Conservation (phyloP, 2,113 vertebrate genomes). For the Corydoras maculifer region DNA sequence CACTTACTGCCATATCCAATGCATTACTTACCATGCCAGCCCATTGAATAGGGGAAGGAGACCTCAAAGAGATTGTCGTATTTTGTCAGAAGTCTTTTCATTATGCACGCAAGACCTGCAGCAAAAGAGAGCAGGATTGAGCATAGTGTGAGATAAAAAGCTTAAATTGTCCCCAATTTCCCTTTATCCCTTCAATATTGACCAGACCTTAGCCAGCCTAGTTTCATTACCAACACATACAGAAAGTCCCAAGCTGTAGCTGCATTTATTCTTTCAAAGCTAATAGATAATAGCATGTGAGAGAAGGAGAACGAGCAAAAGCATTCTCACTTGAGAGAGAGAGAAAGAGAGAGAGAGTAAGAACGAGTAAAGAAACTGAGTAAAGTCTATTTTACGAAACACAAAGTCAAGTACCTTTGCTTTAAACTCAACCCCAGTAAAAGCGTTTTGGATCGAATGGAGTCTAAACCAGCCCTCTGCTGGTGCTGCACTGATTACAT, state of each 20-base stretch:
- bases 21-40: constrained; percentile 64
- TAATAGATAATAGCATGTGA: too few species aligned
- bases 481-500: background rate
- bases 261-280: too few species aligned
- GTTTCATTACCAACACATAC: constrained; percentile 32
- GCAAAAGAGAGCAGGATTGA: constrained; percentile 16
- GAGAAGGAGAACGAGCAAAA: too few species aligned
- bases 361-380: too few species aligned
- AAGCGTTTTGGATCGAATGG: too few species aligned
- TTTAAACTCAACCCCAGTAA: too few species aligned
- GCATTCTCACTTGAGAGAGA: too few species aligned
- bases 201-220: constrained; percentile 27
- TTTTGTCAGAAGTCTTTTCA: constrained; percentile 66
- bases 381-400: too few species aligned
- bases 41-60: constrained; percentile 70
- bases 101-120: constrained; percentile 63
- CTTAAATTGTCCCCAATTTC: constrained; percentile 19
- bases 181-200: constrained; percentile 36
- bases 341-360: too few species aligned
- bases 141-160: constrained; percentile 27
- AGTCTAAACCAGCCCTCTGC: background rate
- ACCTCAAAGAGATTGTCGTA: constrained; percentile 69
- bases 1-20: constrained; percentile 6
- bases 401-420: too few species aligned
- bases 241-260: too few species aligned